Evolutionary conservation across 2,888 invertebrate species (phyloP), one percentile per base, ranked within the genome.

Genomic region (Macaria notata): DNA sequence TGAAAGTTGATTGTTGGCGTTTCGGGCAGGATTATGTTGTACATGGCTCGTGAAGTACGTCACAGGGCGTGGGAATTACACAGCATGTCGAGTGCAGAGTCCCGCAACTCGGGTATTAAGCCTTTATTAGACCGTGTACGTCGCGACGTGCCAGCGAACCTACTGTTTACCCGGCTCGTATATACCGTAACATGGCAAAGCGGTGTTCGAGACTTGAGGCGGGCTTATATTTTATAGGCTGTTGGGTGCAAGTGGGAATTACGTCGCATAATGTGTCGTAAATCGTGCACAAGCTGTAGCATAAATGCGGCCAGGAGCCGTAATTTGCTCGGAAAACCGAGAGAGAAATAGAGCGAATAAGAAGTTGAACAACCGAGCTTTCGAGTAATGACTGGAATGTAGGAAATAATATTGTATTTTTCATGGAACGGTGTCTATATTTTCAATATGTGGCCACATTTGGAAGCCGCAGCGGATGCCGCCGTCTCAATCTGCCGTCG

Each of bases 81-180:
- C 54, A 61, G 61, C 62, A 61, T 65, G 67, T 65, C 60, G 67
- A 59, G 59, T 55, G 61, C 61, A 61, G 51, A 55, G 58, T 49
- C 45, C 56, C 59, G 62, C 59, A 59, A 68, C 61, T 61, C 57
- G 48, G 56, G 62, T 59, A 65, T 65, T 68, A 64, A 53, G 60
- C 59, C 64, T 65, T 68, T 65, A 67, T 62, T 65, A 62, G 63
- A 65, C 57, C 62, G 65, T 63, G 62, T 65, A 59, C 59, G 56
- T 45, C 50, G 60, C 62, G 63, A 59, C 62, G 61, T 65, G 61
- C 61, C 64, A 49, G 52, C 63, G 61, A 62, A 66, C 62, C 59
- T 58, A 48, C 59, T 62, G 61, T 61, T 64, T 57, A 60, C 61
- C 64, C 59, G 62, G 56, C 56, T 61, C 52, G 61, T 30, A 48